Base-by-base conservation (phyloP, 2,888 invertebrate species). In the Sinodicranocentrus sp. region DNA sequence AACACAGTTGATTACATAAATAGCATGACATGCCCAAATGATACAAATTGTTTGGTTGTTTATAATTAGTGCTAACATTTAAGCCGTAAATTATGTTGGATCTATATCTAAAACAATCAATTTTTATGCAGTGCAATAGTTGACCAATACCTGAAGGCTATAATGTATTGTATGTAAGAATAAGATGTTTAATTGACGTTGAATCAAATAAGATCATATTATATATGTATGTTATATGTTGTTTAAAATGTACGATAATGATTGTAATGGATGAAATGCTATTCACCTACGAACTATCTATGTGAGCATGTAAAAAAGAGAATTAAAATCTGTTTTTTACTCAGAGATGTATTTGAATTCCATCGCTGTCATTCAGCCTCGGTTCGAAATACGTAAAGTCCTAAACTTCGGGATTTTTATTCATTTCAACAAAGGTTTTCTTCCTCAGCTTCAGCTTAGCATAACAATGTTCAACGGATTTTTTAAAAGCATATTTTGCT, bases 111-210 rank as follows among this genome's bases (percentile, higher is more conserved):
- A 8, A 44, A 57, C 25, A 67, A 15, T 26, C 43, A 70, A 10
- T 70, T 26, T 6, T 25, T 25, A 78, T 61, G 79, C 79, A 72
- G 72, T 80, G 79, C 79, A 80, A 80, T 82, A 82, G 82, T 52
- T 82, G 75, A 82, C 82, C 82, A 82, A 82, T 82, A 82, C 82
- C 82, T 82, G 82, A 82, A 63, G 75, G 75, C 82, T 68, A 76
- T 82, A 48, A 48, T 48, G 15, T 48, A 48, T 19, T 25, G n/a
- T 63, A 17, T 28, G 28, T 57, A 54, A 21, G 17, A 54, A 21
- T 8, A 54, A 21, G 5, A 2, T 54, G 2, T 5, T 21, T 6
- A 54, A 48, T n/a, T 5, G 48, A 15, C 15, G 48, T 48, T 48
- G 48, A 48, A 8, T 39, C 15, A 48, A 48, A n/a, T n/a, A 48